These are phyloP conservation scores for Drosophila longiperda DNA, from an alignment of 2,888 invertebrate species.

Conservation along the genomic window DNA sequence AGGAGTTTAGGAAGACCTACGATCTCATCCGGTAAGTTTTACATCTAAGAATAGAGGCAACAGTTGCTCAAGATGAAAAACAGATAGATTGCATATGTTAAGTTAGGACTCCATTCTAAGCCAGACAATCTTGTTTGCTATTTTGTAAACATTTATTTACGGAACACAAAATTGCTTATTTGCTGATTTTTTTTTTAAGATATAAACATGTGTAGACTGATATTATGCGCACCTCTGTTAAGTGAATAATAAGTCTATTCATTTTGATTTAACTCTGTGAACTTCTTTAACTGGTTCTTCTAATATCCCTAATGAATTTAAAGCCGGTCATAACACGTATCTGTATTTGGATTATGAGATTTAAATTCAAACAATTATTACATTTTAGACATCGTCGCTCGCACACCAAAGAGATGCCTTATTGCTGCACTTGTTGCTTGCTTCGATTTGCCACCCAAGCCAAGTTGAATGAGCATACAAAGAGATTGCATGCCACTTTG, in stretches of 20 bases:
- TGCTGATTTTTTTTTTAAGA: background rate
- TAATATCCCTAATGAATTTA: background rate
- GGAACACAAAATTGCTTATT: background rate
- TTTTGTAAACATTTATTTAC: background rate
- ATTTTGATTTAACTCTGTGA: background rate
- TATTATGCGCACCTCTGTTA: too few relatives aligned
- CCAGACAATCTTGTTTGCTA: background rate
- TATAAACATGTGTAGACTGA: background rate
- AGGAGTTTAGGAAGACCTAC: slow-evolving; percentile 68
- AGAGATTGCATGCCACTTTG: slow-evolving; percentile 31
- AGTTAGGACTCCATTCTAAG: background rate
- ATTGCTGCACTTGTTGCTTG: slow-evolving; percentile 62
- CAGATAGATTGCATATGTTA: background rate
- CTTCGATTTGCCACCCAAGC: slow-evolving; percentile 58
- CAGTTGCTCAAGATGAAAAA: background rate
- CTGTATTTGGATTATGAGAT: too few relatives aligned
- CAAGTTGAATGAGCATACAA: slow-evolving; percentile 62
- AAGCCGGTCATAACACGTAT: background rate
- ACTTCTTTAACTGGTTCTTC: background rate
- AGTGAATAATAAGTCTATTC: too few relatives aligned
- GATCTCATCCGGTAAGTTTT: slow-evolving; percentile 70
- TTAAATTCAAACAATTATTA: background rate
- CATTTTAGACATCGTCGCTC: slow-evolving; percentile 63
- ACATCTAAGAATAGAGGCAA: background rate
- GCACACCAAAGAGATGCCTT: slow-evolving; percentile 72